A percentile compares a stretch with the other conserved stretches of the same genome.
phyloP scores from a whole-genome alignment of 2,888 invertebrate species.

The Diabrotica balteata region DNA sequence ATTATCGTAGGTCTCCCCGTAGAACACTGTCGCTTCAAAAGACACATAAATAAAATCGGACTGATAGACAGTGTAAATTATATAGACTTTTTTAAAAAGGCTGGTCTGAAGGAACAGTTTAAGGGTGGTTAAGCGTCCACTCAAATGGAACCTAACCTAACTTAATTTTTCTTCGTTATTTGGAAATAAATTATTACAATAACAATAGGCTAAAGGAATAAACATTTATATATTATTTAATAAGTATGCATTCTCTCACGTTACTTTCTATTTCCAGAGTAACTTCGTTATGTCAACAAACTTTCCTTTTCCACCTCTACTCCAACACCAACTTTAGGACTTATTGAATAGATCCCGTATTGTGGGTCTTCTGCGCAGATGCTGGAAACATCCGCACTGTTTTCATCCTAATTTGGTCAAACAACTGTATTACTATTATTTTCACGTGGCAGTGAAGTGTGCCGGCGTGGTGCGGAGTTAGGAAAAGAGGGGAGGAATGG shows the following conservation, averaged over 20 bases:
- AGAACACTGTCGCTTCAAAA: too few species aligned
- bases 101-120: too few species aligned
- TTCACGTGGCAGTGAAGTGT: conserved; percentile 30
- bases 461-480: conserved; percentile 3
- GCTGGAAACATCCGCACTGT: conserved; percentile 42
- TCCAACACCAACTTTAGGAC: conserved; percentile 50
- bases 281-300: not conserved
- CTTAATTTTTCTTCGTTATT: too few species aligned
- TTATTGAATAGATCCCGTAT: conserved; percentile 52
- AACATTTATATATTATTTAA: too few species aligned
- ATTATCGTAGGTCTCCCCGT: too few species aligned
- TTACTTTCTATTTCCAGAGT: not conserved
- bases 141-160: too few species aligned
- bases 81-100: too few species aligned
- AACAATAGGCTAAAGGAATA: too few species aligned
- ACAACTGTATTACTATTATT: conserved; percentile 46
- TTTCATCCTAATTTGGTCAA: conserved; percentile 40
- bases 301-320: conserved; percentile 18
- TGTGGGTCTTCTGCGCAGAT: conserved; percentile 49
- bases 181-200: too few species aligned
- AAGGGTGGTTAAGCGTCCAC: too few species aligned
- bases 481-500: conserved; percentile 7
- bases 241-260: not conserved
- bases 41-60: too few species aligned
- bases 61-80: too few species aligned